Base-by-base conservation (phyloP, 2,113 vertebrate species). In the Ammodytes marinus region DNA sequence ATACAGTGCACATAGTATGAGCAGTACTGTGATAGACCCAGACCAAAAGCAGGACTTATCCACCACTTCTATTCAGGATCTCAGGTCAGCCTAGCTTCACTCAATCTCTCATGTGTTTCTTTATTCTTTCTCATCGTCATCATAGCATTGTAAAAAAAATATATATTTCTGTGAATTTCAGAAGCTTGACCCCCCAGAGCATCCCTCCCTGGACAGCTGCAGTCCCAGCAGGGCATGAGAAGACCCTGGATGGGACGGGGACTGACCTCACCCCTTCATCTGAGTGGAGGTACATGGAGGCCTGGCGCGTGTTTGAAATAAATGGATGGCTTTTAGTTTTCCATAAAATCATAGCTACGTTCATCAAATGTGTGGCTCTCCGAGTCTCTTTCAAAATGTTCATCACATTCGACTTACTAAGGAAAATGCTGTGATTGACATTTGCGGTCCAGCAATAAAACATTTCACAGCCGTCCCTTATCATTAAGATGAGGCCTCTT, bases 261-360 rank as follows among this genome's bases (percentile, higher is more conserved):
- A 4, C 77, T 4, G 64, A 82, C 27, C n/a, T 55, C 43, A n/a
- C 54, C 42, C 52, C 70, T 12, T 84, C 85, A n/a, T 55, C 86
- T 74, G 63, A 80, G 58, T 86, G 77, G 81, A 91, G 91, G 93
- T 93, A 84, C 13, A 59, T 9, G 7, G 46, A 50, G 0, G 14
- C 4, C 6, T 1, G 27, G 37, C n/a, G 13, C 12, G 49, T 58
- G 9, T n/a, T 49, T 12, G 14, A 37, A 46, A 67, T 27, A 0
- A 55, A 35, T 69, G 4, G n/a, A 15, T 17, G 37, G 45, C 39
- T 71, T 59, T 39, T 39, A 35, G 1, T 67, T 55, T 45, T 27
- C 47, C 8, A 52, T 50, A 13, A 12, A 13, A 61, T 49, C 3
- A 27, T 0, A n/a, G 19, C 39, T n/a, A 13, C 4, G 53, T n/a